These are phyloP conservation scores for Tychaedon coryphoeus DNA, from an alignment of 2,113 vertebrate species.

Conservation along the genomic window DNA sequence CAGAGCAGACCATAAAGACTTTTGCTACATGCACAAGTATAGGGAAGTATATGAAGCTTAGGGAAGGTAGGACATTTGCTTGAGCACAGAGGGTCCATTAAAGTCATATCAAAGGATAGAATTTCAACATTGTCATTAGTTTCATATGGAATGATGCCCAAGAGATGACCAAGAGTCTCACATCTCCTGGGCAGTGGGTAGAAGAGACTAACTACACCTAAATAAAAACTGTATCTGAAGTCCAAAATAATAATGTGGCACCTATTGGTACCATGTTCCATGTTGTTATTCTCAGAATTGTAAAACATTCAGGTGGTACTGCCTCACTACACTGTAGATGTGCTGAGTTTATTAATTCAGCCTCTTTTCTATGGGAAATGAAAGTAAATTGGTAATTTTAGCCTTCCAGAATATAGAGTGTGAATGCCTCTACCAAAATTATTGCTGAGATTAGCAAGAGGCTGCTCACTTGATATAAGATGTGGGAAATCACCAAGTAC, in stretches of 20 bases:
- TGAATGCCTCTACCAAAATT: not conserved
- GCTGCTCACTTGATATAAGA: not conserved
- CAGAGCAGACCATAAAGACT: not conserved
- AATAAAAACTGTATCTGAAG: not conserved
- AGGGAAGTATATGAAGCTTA: not conserved
- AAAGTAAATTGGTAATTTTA: not conserved
- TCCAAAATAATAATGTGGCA: not conserved
- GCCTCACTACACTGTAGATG: not conserved
- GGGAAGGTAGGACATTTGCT: not conserved
- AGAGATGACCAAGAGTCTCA: not conserved
- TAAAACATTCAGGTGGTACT: not conserved
- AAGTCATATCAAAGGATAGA: not conserved
- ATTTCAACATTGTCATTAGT: not conserved
- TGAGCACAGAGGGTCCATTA: not conserved
- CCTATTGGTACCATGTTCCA: not conserved
- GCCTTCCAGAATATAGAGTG: not conserved
- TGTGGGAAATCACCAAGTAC: not conserved
- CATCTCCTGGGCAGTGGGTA: not conserved
- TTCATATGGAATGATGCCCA: not conserved
- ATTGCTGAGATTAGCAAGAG: not conserved
- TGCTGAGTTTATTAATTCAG: not conserved
- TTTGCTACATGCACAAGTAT: not conserved
- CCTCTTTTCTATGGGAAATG: not conserved
- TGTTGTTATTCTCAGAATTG: not conserved
- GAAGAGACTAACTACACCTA: not conserved